Evolutionary conservation across 2,888 invertebrate species (phyloP).

Genomic region (Nebria brevicollis): DNA sequence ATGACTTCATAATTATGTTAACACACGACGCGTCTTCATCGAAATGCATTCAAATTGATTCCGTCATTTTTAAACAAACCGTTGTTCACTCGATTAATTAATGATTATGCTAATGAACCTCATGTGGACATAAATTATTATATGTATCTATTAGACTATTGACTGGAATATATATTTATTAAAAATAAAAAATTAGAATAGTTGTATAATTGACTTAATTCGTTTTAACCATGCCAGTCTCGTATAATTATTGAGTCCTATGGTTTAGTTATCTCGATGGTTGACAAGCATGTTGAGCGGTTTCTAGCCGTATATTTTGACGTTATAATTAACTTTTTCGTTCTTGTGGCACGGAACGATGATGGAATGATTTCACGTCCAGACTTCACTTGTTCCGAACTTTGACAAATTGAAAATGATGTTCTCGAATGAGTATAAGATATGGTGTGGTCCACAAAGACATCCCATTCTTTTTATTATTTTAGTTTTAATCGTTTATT

Average conservation of each 20-base stretch:
- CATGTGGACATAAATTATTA: not conserved
- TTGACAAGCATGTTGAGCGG: constrained; percentile 13
- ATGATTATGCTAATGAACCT: not conserved
- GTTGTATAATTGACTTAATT: no score
- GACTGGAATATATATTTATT: not conserved
- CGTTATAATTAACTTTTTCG: constrained; percentile 29
- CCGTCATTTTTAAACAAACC: not conserved
- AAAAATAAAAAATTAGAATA: no score
- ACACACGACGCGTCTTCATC: not conserved
- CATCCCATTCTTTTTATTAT: no score
- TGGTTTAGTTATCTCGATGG: not conserved
- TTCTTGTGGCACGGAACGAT: constrained; percentile 2
- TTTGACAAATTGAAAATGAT: constrained; percentile 40
- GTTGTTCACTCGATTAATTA: not conserved
- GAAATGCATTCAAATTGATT: not conserved
- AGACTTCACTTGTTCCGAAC: constrained; percentile 19
- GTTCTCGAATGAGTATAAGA: constrained; percentile 4
- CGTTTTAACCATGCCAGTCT: no score
- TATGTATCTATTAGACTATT: not conserved
- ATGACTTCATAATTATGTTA: not conserved
- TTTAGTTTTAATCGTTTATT: no score
- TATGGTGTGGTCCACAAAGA: constrained; percentile 16
- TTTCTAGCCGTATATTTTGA: constrained; percentile 19
- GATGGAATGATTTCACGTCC: constrained; percentile 38
- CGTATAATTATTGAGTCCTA: no score